Conservation (phyloP, 2,797 vertebrate species). For the Squalus acanthias region DNA sequence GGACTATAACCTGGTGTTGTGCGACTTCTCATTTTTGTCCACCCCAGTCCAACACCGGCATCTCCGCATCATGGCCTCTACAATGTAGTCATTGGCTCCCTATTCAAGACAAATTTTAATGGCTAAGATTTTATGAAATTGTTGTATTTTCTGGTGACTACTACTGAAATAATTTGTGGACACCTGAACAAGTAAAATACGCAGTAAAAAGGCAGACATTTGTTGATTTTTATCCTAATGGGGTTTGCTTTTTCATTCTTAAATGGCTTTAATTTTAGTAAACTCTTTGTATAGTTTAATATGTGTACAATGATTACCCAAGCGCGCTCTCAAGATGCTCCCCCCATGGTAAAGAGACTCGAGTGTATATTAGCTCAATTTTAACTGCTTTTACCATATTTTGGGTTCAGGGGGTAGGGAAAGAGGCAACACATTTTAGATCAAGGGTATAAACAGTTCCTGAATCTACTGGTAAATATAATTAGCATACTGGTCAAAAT, state of each 20-base stretch:
- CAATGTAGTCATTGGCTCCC: neutral
- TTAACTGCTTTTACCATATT: neutral
- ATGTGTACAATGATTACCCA: neutral
- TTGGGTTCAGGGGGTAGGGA: neutral
- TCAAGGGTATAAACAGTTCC: neutral
- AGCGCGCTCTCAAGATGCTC: neutral
- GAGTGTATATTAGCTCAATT: neutral
- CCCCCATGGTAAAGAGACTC: neutral
- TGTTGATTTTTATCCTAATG: neutral
- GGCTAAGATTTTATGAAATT: neutral
- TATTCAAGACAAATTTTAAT: neutral
- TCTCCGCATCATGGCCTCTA: no score
- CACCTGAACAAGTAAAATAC: neutral
- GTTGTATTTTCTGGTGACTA: neutral
- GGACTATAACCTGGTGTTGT: no score
- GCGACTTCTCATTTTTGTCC: no score
- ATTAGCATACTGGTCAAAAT: neutral
- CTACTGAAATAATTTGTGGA: neutral
- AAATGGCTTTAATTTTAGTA: neutral
- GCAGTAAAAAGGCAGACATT: neutral
- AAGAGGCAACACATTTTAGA: neutral
- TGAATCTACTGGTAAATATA: neutral
- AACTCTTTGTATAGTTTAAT: neutral
- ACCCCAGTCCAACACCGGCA: no score
- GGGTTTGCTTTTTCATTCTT: neutral